Percentiles rank a stretch among this genome's conserved stretches.
phyloP scores from a whole-genome alignment of 2,113 vertebrate species.

The Scopus umbretta region DNA sequence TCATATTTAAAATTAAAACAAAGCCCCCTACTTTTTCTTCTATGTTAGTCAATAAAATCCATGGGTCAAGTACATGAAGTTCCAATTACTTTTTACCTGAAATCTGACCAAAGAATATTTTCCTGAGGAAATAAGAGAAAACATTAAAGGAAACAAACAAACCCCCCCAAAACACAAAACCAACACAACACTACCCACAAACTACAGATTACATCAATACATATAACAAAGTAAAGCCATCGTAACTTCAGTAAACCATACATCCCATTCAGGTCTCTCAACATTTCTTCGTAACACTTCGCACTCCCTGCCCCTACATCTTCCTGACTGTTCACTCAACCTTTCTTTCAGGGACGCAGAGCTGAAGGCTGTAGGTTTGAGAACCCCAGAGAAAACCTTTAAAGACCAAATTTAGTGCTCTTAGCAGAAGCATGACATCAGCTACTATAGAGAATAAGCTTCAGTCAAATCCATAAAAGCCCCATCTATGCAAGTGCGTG shows the following conservation, averaged over 20 bases:
- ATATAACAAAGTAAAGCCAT: not conserved
- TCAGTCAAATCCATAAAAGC: not conserved
- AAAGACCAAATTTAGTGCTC: not conserved
- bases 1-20: not conserved
- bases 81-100: not conserved
- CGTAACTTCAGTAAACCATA: not conserved
- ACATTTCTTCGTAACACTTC: not conserved
- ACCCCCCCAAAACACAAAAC: not conserved
- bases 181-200: not conserved
- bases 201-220: not conserved
- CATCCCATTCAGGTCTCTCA: not conserved
- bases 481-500: accelerated
- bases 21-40: not conserved
- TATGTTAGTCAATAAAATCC: not conserved
- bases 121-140: not conserved
- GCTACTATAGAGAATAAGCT: not conserved
- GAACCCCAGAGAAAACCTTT: not conserved
- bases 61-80: not conserved
- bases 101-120: not conserved
- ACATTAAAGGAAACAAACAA: not conserved
- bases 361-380: not conserved
- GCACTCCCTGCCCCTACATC: accelerated
- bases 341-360: not conserved
- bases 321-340: not conserved
- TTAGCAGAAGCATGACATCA: not conserved